A percentile compares a stretch with the other conserved stretches of the same genome.
Evolutionary conservation across 2,797 vertebrate species (phyloP).

Genomic region (Petrocephalus schoutedeni): DNA sequence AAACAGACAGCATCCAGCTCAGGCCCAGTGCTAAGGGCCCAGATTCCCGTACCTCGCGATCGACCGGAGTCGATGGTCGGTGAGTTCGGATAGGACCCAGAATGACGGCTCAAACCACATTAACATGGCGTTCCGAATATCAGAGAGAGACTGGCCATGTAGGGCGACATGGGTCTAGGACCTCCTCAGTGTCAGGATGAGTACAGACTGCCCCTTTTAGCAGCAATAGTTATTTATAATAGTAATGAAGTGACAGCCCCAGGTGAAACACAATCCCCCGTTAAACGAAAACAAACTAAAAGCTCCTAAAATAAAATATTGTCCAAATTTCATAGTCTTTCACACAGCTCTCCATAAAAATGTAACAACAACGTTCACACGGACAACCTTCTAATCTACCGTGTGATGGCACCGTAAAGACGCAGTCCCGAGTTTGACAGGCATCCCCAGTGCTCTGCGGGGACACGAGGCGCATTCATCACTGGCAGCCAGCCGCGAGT

Average conservation of each 20-base stretch:
- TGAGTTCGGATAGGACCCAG: slow-evolving; percentile 28
- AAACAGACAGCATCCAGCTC: not conserved
- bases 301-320: not conserved
- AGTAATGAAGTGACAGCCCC: not conserved
- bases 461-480: not conserved
- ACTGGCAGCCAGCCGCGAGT: not conserved
- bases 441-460: not conserved
- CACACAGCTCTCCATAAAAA: not conserved
- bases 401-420: not conserved
- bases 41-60: not conserved
- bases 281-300: not conserved
- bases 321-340: not conserved
- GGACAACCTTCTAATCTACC: not conserved
- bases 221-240: not conserved
- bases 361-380: not conserved
- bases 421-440: not conserved
- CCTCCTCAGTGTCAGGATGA: slow-evolving; percentile 28
- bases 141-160: slow-evolving; percentile 47
- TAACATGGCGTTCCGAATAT: slow-evolving; percentile 45
- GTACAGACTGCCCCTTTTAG: not conserved
- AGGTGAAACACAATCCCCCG: not conserved
- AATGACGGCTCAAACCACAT: slow-evolving; percentile 49
- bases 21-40: not conserved
- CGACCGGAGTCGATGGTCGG: not conserved
- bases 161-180: slow-evolving; percentile 43